Evolutionary conservation across 2,888 invertebrate species (phyloP), one percentile per base, ranked within the genome.

Genomic region (Pseudococcus viburni): DNA sequence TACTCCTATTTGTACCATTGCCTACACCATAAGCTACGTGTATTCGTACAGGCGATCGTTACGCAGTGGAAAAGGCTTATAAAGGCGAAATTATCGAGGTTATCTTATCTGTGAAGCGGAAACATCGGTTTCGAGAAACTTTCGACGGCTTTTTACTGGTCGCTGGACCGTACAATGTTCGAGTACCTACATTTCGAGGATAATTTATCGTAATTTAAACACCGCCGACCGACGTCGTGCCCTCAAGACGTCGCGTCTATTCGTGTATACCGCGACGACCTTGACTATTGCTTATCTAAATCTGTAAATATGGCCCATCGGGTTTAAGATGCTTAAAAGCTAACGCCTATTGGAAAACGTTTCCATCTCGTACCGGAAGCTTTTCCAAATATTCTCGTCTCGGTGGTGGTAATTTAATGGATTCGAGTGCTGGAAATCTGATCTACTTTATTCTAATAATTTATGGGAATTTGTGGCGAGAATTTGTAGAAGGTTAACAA

Each of bases 181-280:
- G 55, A 55, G 55, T n/a, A 55, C 26, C 26, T 33, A 33, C n/a
- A 17, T n/a, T 55, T 55, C 55, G 55, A 55, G 55, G 55, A 55
- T 55, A 55, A 55, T 55, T 55, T 55, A 55, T 55, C 55, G 55
- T 15, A 55, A 55, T 55, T 55, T 55, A 55, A 55, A 55, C 55
- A 55, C 55, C 55, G n/a, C 55, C 55, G 55, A 33, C 17, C 55
- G n/a, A 55, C 5, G n/a, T 4, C 48, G 48, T 51, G 0, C 5
- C 9, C 9, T 42, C 8, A 8, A 9, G 42, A 9, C 42, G 9
- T 42, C 42, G 42, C 48, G 48, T 46, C 46, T 46, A 1, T 46
- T 46, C 46, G 4, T 46, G 46, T 51, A 15, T 17, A 51, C 17
- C 17, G 7, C 55, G 55, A 55, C 55, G 55, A 55, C 55, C 55